These are phyloP conservation scores for Orientallactaga sibirica DNA, from an alignment of 2,797 vertebrate species.

Conservation along the genomic window DNA sequence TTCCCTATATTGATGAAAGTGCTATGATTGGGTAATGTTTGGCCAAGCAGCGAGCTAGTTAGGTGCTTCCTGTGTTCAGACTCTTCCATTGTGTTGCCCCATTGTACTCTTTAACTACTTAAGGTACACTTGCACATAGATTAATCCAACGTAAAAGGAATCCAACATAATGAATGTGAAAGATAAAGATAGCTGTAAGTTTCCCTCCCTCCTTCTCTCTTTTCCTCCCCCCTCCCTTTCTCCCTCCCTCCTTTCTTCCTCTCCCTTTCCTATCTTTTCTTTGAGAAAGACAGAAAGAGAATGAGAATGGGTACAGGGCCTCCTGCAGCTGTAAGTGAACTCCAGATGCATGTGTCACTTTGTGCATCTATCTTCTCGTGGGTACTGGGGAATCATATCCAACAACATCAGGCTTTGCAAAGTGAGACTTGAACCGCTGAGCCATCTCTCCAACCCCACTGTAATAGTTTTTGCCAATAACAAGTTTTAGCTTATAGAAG, in stretches of 20 bases:
- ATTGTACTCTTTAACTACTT: neutral
- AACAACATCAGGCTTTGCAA: too few relatives aligned
- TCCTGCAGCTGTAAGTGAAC: too few relatives aligned
- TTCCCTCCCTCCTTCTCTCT: too few relatives aligned
- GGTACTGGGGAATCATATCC: too few relatives aligned
- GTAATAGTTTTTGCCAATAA: conserved; percentile 23
- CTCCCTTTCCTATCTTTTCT: too few relatives aligned
- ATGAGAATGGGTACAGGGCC: too few relatives aligned
- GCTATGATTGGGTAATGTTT: conserved; percentile 12
- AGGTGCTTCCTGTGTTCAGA: neutral
- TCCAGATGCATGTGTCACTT: too few relatives aligned
- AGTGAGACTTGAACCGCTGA: too few relatives aligned
- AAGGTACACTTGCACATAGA: conserved; percentile 21
- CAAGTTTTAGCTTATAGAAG: conserved; percentile 16
- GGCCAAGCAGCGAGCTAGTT: neutral
- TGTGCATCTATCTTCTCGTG: too few relatives aligned
- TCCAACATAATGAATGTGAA: neutral
- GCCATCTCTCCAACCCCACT: neutral
- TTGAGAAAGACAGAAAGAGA: too few relatives aligned
- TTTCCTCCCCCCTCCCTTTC: too few relatives aligned
- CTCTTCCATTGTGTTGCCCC: neutral
- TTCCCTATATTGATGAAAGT: conserved; percentile 36
- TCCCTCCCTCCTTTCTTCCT: too few relatives aligned
- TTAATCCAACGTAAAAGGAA: conserved; percentile 24
- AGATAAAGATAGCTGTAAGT: neutral